Evolutionary conservation across 1,140 invertebrate species (phyloP), one percentile per base, ranked within the genome.

Genomic region (Drosophila nikananu): DNA sequence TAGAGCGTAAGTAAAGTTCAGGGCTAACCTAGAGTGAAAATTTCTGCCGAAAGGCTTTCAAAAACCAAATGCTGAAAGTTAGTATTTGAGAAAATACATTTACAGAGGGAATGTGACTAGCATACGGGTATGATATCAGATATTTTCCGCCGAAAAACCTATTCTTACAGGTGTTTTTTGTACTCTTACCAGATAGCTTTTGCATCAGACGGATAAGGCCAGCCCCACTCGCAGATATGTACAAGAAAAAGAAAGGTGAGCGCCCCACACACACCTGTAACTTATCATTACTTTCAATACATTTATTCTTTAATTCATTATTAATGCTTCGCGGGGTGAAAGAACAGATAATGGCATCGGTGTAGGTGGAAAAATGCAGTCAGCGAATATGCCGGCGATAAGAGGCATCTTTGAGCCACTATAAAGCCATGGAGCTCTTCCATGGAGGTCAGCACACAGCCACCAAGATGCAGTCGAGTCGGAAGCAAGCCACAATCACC

Each of bases 301-400:
- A 52, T 12, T 15, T 13, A 25, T n/a, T 23, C 37, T 39, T 12
- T 23, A 39, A 39, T 23, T 37, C 6, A n/a, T 25, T 23, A 37
- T 55, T 37, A 6, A 23, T n/a, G 15, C 4, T 37, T 23, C 9
- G 5, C 17, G 0, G 12, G 5, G 30, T 7, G n/a, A 30, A 21
- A 23, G n/a, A 32, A 3, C 5, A 21, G 54, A 57, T 57, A 57
- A 7, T 17, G 32, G 1, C 12, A 3, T 7, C n/a, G n/a, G 2
- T 23, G 19, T 23, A 37, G 19, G 52, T 55, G 52, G 15, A 57
- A 57, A 57, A 57, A 57, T 57, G 54, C 54, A 57, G 54, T 21
- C 54, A 57, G 6, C 54, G 54, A 39, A 12, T 25, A 12, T 25
- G 35, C 35, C 54, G 9, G 12, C 35, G 54, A 57, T 57, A 57